Base-by-base conservation (phyloP, 2,113 vertebrate genomes). In the Austrofundulus limnaeus region DNA sequence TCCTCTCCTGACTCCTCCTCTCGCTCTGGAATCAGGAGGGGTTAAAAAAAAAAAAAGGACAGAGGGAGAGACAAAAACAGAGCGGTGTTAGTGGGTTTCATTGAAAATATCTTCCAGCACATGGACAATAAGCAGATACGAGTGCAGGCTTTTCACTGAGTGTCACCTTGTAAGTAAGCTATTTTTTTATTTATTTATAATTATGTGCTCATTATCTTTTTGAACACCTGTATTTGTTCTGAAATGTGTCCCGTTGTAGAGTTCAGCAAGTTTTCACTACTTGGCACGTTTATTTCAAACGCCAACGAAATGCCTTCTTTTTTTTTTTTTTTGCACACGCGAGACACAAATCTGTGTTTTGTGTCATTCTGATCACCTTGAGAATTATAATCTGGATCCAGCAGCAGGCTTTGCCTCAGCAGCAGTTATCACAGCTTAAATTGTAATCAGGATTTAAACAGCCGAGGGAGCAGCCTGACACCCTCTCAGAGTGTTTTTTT, bases 151-250 rank as follows among this genome's bases (percentile, higher is more conserved):
- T 66, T 63, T 57, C 64, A 60, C 19, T 73, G 58, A 77, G 41
- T 60, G 49, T 81, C 64, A 76, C 68, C 72, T 79, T 82, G 89
- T 91, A 86, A 91, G 89, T 91, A 88, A 71, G 46, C 47, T 57
- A 19, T 21, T 74, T 5, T 37, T 5, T 34, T 34, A 34, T 43
- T 34, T 46, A 2, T 51, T 16, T 50, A 52, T 52, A 39, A 5
- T 8, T 34, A 9, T 9, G 6, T 61, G 28, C 38, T 46, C 58
- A 49, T n/a, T 25, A 46, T 77, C 59, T 3, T 19, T 72, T 9
- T 74, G 25, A 57, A 46, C 38, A n/a, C 61, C 42, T 73, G 49
- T 59, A 28, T 49, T 55, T 24, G 42, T 55, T 50, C 45, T 3
- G 16, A 12, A 63, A 12, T 46, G 51, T 49, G 31, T 72, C 15